Conservation (phyloP, 1,140 invertebrate species). For the Drosophila parabipectinata region DNA sequence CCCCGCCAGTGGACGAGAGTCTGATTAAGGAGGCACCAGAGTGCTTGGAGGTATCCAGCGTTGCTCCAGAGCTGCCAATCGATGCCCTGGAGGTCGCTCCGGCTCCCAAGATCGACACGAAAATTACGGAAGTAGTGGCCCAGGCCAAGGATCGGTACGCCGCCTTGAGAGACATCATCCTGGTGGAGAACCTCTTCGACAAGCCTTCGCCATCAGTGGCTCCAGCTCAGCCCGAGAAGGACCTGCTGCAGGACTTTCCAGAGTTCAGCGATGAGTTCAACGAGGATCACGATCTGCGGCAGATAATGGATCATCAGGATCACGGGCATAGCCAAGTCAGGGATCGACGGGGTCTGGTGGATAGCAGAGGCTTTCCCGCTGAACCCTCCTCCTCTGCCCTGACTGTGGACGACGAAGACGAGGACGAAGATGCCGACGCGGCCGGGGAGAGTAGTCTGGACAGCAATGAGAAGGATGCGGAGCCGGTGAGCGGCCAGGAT, state of each 20-base stretch:
- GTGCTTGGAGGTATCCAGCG: slow-evolving; percentile 14
- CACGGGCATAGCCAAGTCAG: slow-evolving; percentile 6
- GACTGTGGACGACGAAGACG: slow-evolving; percentile 76
- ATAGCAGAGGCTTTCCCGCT: slow-evolving; percentile 71
- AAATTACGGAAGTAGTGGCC: slow-evolving; percentile 84
- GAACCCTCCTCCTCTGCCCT: slow-evolving; percentile 76
- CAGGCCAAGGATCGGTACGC: slow-evolving; percentile 88
- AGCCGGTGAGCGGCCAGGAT: slow-evolving; percentile 63
- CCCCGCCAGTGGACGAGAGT: slow-evolving; percentile 45
- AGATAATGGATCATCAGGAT: slow-evolving; percentile 69
- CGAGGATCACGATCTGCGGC: slow-evolving; percentile 75
- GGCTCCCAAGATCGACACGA: slow-evolving; percentile 79
- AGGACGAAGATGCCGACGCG: slow-evolving; percentile 72
- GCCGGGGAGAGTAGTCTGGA: slow-evolving; percentile 72
- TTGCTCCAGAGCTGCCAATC: slow-evolving; percentile 23
- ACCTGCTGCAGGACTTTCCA: slow-evolving; percentile 72
- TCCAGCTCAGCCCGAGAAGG: slow-evolving; percentile 39
- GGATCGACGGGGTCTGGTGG: slow-evolving; percentile 59
- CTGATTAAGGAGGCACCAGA: slow-evolving; percentile 27
- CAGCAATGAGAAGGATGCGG: slow-evolving; percentile 73
- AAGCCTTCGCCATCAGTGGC: slow-evolving; percentile 76
- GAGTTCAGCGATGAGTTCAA: slow-evolving; percentile 80
- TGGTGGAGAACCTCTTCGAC: slow-evolving; percentile 86
- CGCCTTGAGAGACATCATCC: slow-evolving; percentile 88
- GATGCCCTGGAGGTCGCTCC: slow-evolving; percentile 34